Base-by-base conservation (phyloP, 2,797 vertebrate genomes). In the Protonibea diacanthus region DNA sequence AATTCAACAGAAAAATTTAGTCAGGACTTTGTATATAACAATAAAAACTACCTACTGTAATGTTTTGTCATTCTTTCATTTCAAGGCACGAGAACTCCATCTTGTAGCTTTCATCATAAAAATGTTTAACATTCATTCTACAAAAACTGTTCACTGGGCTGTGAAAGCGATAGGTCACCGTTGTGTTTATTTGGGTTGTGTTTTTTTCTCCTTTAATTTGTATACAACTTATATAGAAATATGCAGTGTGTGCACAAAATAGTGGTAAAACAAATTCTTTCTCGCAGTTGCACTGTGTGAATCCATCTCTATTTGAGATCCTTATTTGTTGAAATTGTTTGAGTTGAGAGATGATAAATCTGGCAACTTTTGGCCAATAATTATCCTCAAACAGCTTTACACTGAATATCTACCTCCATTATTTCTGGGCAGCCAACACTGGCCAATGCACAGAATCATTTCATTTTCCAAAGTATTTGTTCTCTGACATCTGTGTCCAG, bases 301-400 rank as follows among this genome's bases (percentile, higher is more conserved):
- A 71, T 63, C 4, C 7, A 11, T 44, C 52, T 5, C 15, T 38
- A 55, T 59, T 73, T 48, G 29, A 11, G 2, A 57, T 71, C 11
- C 23, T 53, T n/a, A 18, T 69, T 74, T 65, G 33, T 21, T 64
- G 42, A 5, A 27, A 45, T 38, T 57, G 76, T 63, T 72, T 2
- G 27, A 71, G 55, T 53, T 52, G 0, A 27, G 67, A 75, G 76
- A 68, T 44, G n/a, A 64, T 18, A 76, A 71, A 64, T 71, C 23
- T 12, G 40, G 27, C 18, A 67, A 71, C 45, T n/a, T 57, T n/a
- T n/a, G 48, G 57, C 20, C 63, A 11, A 74, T 66, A 58, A 74
- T 67, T 69, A 77, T 64, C 40, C 12, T 44, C 18, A 72, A 52
- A 74, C 14, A 64, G 61, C 23, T 9, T 77, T 38, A 23, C n/a